Percentiles rank a stretch among this genome's conserved stretches.
phyloP scores from a whole-genome alignment of 2,888 invertebrate species.

The Thecocarcelia acutangulata region DNA sequence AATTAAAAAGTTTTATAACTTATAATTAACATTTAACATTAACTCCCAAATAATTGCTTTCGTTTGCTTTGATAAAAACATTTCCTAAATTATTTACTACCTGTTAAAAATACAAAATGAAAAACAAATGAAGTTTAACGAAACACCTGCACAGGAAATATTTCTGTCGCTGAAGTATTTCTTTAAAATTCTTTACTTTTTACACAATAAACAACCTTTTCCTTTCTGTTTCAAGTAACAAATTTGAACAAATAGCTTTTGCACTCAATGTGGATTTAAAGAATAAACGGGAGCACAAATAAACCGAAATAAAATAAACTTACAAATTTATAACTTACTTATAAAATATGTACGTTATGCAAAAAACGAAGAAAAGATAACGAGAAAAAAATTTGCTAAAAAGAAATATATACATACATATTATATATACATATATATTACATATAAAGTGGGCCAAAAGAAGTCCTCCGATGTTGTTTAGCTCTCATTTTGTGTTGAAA shows the following conservation, averaged over 20 bases:
- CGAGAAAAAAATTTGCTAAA: too few species aligned
- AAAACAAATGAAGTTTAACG: not conserved
- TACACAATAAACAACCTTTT: not conserved
- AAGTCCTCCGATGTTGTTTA: too few species aligned
- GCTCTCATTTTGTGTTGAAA: too few species aligned
- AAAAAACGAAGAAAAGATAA: not conserved
- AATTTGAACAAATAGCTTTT: slow-evolving; percentile 39
- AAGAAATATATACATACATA: not conserved
- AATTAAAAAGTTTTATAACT: too few species aligned
- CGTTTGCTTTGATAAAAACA: too few species aligned
- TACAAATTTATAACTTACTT: slow-evolving; percentile 7
- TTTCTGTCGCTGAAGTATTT: not conserved
- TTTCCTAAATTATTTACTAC: not conserved
- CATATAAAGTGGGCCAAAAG: too few species aligned
- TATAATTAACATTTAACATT: too few species aligned
- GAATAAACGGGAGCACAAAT: not conserved
- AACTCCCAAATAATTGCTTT: too few species aligned
- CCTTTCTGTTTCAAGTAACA: slow-evolving; percentile 19
- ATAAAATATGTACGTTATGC: not conserved
- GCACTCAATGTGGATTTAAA: not conserved
- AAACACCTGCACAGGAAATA: slow-evolving; percentile 6
- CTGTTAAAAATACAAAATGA: slow-evolving; percentile 6
- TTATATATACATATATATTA: too few species aligned
- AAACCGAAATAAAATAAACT: not conserved
- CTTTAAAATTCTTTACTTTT: not conserved